Evolutionary conservation across 1,140 invertebrate species (phyloP).

Genomic region (Sitophilus oryzae): DNA sequence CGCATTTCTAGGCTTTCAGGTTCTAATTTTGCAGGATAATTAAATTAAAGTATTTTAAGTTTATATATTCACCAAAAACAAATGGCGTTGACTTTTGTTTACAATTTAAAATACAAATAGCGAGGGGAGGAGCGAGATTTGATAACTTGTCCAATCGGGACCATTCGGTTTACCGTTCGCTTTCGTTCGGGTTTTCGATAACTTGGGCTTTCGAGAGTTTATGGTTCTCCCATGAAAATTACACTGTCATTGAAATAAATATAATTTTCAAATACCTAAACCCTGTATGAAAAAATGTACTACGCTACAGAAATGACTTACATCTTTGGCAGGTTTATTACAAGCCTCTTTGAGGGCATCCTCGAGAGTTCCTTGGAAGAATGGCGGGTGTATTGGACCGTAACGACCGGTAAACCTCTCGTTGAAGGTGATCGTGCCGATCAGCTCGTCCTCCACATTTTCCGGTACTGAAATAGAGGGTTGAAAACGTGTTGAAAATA

Average conservation of each 20-base stretch:
- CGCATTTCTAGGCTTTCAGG: too few relatives aligned
- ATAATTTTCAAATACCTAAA: slow-evolving; percentile 5
- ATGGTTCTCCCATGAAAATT: too few relatives aligned
- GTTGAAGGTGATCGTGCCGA: slow-evolving; percentile 79
- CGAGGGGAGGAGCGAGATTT: too few relatives aligned
- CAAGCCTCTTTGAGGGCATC: slow-evolving; percentile 85
- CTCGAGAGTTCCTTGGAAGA: slow-evolving; percentile 85
- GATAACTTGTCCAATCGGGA: too few relatives aligned
- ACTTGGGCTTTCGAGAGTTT: too few relatives aligned
- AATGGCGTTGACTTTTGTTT: too few relatives aligned
- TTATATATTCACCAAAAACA: too few relatives aligned
- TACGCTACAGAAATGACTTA: slow-evolving; percentile 50
- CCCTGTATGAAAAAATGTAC: not conserved
- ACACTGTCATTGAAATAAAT: not conserved
- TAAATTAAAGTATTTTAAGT: too few relatives aligned
- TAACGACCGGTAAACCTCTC: slow-evolving; percentile 77
- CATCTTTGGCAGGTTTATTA: slow-evolving; percentile 79
- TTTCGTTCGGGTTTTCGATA: too few relatives aligned
- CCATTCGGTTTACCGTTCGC: too few relatives aligned
- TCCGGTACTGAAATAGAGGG: slow-evolving; percentile 67
- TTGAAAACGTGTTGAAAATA: not conserved
- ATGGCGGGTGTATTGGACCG: slow-evolving; percentile 77
- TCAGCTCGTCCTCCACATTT: slow-evolving; percentile 76
- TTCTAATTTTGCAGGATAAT: too few relatives aligned
- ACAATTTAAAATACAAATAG: too few relatives aligned